phyloP scores from a whole-genome alignment of 2,797 vertebrate genomes.

The Okamejei kenojei region DNA sequence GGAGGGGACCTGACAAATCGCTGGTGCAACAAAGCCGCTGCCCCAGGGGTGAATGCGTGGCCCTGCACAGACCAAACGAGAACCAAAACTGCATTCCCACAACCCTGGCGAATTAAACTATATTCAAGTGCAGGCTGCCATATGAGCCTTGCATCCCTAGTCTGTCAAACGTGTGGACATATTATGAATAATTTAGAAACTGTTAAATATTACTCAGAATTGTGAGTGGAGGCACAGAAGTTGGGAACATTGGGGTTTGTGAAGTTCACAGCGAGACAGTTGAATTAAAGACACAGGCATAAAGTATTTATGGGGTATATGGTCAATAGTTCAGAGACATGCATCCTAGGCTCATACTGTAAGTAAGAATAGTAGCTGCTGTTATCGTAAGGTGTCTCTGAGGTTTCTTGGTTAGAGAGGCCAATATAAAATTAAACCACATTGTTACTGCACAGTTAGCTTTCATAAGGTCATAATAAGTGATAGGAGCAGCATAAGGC shows the following conservation, averaged over 20 bases:
- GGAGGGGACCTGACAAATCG: no score
- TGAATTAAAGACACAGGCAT: conserved; percentile 18
- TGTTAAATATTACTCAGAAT: conserved; percentile 37
- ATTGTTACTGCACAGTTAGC: neutral
- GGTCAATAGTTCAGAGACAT: neutral
- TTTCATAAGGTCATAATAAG: no score
- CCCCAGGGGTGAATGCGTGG: no score
- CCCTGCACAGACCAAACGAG: no score
- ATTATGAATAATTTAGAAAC: conserved; percentile 31
- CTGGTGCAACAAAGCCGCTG: no score
- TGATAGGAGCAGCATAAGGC: no score
- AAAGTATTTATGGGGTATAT: neutral
- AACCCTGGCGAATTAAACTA: conserved; percentile 27
- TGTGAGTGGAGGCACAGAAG: conserved; percentile 24
- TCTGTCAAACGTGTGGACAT: conserved; percentile 21
- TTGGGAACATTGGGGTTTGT: conserved; percentile 36
- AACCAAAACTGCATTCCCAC: neutral
- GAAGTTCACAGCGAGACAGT: conserved; percentile 27
- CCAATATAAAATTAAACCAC: neutral
- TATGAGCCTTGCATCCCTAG: neutral
- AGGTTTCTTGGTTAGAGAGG: neutral
- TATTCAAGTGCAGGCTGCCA: neutral
- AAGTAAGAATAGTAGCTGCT: neutral
- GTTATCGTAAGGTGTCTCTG: neutral
- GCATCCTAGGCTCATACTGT: neutral